Evolutionary conservation across 2,797 vertebrate genomes (phyloP).

Genomic region (Vipera ursinii): DNA sequence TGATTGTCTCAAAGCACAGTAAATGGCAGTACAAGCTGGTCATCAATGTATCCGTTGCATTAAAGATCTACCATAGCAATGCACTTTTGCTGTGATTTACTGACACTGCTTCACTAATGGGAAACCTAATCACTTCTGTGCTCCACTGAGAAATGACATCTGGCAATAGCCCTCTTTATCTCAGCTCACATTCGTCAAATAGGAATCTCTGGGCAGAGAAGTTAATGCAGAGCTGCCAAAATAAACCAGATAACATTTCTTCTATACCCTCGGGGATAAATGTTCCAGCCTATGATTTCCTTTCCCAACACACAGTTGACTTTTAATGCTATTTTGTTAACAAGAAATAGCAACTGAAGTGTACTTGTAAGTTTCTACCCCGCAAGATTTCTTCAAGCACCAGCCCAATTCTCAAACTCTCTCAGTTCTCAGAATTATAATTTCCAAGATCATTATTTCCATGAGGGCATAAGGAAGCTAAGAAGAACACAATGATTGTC

Average conservation of each 20-base stretch:
- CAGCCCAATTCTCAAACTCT: background rate
- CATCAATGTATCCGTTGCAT: conserved; percentile 1
- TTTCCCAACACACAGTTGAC: fast-evolving
- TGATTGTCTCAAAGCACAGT: conserved; percentile 1
- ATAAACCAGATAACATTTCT: conserved; percentile 28
- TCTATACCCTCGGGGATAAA: background rate
- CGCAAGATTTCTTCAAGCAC: background rate
- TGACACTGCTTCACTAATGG: conserved; percentile 30
- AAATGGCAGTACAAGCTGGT: conserved; percentile 17
- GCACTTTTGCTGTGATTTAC: conserved; percentile 31
- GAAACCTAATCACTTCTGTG: conserved; percentile 25
- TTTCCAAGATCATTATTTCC: background rate
- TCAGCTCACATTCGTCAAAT: conserved; percentile 28
- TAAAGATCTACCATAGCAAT: conserved; percentile 1
- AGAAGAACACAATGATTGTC: background rate
- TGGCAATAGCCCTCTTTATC: conserved; percentile 30
- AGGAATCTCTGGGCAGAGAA: conserved; percentile 27
- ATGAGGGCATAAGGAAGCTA: background rate
- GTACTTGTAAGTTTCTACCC: background rate
- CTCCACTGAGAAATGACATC: conserved; percentile 3
- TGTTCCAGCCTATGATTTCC: background rate
- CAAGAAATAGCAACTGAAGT: background rate
- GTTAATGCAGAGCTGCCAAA: conserved; percentile 21
- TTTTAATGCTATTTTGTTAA: background rate
- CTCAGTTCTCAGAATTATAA: background rate